A percentile compares a stretch with the other conserved stretches of the same genome.
These are phyloP conservation scores for Lithophane semibrunnea DNA, from an alignment of 2,888 invertebrate species.

Conservation along the genomic window DNA sequence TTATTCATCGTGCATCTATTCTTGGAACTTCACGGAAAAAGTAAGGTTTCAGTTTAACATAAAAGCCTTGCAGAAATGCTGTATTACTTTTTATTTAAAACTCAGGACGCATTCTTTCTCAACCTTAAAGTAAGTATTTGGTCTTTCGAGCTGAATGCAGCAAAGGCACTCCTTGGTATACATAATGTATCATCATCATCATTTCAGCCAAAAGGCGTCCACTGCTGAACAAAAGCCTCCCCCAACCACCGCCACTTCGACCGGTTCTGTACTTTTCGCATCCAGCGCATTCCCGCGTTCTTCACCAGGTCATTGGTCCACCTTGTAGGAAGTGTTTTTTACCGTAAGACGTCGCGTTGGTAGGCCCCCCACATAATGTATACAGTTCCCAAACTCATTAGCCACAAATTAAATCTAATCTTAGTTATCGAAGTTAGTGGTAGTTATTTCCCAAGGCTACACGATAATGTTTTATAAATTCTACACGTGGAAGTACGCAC, in stretches of 20 bases:
- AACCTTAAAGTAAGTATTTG: background rate
- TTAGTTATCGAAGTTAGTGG: slow-evolving; percentile 25
- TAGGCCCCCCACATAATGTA: too few relatives aligned
- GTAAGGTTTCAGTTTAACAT: background rate
- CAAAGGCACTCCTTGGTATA: background rate
- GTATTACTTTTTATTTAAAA: background rate
- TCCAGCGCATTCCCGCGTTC: too few relatives aligned
- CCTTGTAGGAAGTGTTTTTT: too few relatives aligned
- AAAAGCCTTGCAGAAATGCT: background rate
- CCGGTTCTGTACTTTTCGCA: too few relatives aligned
- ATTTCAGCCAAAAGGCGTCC: too few relatives aligned
- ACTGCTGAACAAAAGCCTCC: too few relatives aligned
- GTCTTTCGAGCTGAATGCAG: background rate
- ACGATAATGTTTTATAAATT: slow-evolving; percentile 17
- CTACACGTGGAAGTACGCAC: slow-evolving; percentile 14
- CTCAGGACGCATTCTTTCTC: background rate
- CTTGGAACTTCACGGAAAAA: background rate
- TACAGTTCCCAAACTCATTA: slow-evolving; percentile 3
- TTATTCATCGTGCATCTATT: slow-evolving; percentile 22
- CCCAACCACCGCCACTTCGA: too few relatives aligned
- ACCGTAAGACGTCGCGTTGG: too few relatives aligned
- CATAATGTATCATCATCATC: background rate
- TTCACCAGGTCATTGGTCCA: too few relatives aligned
- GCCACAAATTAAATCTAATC: slow-evolving; percentile 9
- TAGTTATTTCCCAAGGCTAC: slow-evolving; percentile 18